A percentile compares a stretch with the other conserved stretches of the same genome.
Evolutionary conservation across 2,797 vertebrate genomes (phyloP).

Genomic region (Rhodeus uyekii): DNA sequence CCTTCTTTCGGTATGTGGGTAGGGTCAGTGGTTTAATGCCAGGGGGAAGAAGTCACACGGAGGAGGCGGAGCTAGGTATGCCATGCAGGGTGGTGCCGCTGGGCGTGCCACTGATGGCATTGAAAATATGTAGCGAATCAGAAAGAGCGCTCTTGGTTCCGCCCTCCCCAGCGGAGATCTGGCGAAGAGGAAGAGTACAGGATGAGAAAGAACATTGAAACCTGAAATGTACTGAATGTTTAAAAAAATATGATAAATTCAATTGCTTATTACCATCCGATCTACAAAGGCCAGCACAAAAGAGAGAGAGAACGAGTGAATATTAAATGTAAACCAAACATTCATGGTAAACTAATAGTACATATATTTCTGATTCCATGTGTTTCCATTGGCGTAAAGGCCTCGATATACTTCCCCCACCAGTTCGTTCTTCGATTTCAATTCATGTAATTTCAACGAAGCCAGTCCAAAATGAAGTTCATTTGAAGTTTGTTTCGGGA

Average conservation of each 20-base stretch:
- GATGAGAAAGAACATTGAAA: constrained; percentile 11
- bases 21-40: constrained; percentile 47
- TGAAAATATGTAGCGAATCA: constrained; percentile 93
- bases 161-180: constrained; percentile 89
- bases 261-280: constrained; percentile 89
- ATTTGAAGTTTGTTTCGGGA: not conserved
- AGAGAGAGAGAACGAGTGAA: constrained; percentile 57
- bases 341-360: not conserved
- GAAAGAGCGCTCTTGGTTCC: constrained; percentile 82
- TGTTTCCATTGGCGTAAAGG: not conserved
- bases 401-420: not conserved
- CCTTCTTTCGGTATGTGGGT: not conserved
- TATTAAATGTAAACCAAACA: constrained; percentile 9
- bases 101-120: constrained; percentile 93
- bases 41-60: constrained; percentile 75
- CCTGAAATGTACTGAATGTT: not conserved
- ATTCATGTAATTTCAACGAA: not conserved
- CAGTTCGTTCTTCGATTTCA: no score
- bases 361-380: not conserved
- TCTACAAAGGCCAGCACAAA: constrained; percentile 82
- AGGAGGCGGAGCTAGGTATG: constrained; percentile 83
- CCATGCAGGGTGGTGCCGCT: constrained; percentile 84
- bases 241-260: constrained; percentile 5
- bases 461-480: not conserved
- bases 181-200: constrained; percentile 8